phyloP scores from a whole-genome alignment of 2,113 vertebrate species.

The Rynchops niger region DNA sequence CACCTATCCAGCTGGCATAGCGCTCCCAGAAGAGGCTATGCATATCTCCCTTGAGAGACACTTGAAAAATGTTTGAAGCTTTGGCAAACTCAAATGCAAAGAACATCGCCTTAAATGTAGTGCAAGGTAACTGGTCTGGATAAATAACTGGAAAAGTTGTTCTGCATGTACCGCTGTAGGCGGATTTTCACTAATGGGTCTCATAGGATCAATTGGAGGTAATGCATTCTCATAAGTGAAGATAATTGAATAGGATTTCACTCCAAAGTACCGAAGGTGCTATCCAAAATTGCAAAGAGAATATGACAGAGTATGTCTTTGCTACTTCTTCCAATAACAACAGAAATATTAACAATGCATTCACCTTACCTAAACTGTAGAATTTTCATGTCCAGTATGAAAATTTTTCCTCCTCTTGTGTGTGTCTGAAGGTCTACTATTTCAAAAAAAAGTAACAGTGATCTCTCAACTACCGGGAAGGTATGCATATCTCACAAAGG shows the following conservation, averaged over 20 bases:
- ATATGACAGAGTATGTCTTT: background rate
- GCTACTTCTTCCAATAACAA: background rate
- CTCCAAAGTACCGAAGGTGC: background rate
- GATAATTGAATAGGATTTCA: background rate
- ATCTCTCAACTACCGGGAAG: background rate
- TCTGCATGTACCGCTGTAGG: background rate
- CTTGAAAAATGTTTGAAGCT: background rate
- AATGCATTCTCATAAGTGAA: background rate
- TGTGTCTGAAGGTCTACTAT: background rate
- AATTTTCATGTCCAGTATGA: background rate
- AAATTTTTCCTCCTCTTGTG: background rate
- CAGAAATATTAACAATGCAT: background rate
- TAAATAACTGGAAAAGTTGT: background rate
- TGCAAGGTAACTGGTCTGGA: background rate
- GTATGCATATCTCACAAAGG: background rate
- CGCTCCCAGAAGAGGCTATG: background rate
- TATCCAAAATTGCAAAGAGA: background rate
- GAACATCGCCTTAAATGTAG: background rate
- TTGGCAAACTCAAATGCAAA: background rate
- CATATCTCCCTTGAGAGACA: background rate
- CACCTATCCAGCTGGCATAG: slow-evolving; percentile 35
- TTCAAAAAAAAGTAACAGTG: background rate
- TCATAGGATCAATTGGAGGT: background rate
- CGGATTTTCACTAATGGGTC: background rate
- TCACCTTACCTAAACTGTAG: background rate